phyloP scores from a whole-genome alignment of 2,797 vertebrate species.

The Chrosomus eos region DNA sequence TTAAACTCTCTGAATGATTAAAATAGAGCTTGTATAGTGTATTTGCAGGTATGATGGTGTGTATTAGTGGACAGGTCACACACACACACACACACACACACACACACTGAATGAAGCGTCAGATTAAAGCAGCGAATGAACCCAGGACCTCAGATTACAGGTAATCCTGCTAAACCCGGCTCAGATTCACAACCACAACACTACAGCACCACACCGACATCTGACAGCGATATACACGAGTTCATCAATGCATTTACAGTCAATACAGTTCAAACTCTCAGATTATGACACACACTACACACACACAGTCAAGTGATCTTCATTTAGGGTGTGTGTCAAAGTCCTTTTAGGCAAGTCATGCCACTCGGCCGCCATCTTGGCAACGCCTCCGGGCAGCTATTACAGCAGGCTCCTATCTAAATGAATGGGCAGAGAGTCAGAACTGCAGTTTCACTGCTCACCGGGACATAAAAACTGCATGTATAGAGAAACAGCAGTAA shows the following conservation, averaged over 20 bases:
- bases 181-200: slow-evolving; percentile 9
- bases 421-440: no score
- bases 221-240: background rate
- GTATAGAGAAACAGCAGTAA: no score
- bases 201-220: background rate
- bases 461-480: no score
- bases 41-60: background rate
- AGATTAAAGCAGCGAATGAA: slow-evolving; percentile 74
- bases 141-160: slow-evolving; percentile 73
- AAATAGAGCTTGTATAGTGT: background rate
- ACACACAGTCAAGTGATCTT: no score
- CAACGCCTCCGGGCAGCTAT: no score
- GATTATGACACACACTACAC: no score
- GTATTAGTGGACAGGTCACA: background rate
- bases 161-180: slow-evolving; percentile 72
- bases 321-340: no score
- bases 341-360: no score
- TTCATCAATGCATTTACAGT: background rate
- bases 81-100: background rate
- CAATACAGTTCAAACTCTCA: background rate
- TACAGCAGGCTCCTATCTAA: no score
- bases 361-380: no score
- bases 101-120: slow-evolving; percentile 60
- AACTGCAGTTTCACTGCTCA: no score
- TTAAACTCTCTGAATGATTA: background rate